Base-by-base conservation (phyloP, 2,888 invertebrate species). In the Luperina testacea region DNA sequence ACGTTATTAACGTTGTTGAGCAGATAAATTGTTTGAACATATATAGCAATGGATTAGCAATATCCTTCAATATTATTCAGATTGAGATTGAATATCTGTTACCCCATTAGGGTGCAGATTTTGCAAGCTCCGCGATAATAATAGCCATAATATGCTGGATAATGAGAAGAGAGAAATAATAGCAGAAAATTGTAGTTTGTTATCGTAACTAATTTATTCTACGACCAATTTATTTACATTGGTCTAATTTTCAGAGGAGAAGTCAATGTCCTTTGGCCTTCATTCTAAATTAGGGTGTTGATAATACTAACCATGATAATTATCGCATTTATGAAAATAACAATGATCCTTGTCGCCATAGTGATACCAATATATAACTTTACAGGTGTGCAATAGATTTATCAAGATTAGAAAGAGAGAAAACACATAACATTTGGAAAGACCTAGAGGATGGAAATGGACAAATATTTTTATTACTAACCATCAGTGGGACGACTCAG, bases 401-500 rank as follows among this genome's bases (percentile, higher is more conserved):
- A 90, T 98, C 98, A 51, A 97, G 97, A 75, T 97, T 99, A 88
- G 98, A 99, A 92, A 97, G 99, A 51, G 99, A 99, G 95, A 98
- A 97, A 82, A 99, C 99, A 0, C 99, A 99, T 94, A 98, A 98
- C 78, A 97, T 99, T 75, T 99, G 99, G 98, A 98, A 98, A 90
- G 98, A 98, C 4, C 97, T 99, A 69, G 99, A 99, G 94, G 99
- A 99, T 83, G 99, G 98, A 0, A 98, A 98, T 1, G 99, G 99
- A 0, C 98, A 98, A 86, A 97, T 99, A 85, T 98, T 98, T 92
- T 96, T 99, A 1, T 97, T 99, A 85, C 96, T 99, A 15, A 99
- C 99, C 2, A 99, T 99, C 81, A 99, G 99, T 90, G 99, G 99
- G 0, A 99, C 99, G 0, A 98, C 99, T 0, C 99, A 99, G 20